Evolutionary conservation across 2,888 invertebrate species (phyloP), one percentile per base, ranked within the genome.

Genomic region (Serrognathus titanus): DNA sequence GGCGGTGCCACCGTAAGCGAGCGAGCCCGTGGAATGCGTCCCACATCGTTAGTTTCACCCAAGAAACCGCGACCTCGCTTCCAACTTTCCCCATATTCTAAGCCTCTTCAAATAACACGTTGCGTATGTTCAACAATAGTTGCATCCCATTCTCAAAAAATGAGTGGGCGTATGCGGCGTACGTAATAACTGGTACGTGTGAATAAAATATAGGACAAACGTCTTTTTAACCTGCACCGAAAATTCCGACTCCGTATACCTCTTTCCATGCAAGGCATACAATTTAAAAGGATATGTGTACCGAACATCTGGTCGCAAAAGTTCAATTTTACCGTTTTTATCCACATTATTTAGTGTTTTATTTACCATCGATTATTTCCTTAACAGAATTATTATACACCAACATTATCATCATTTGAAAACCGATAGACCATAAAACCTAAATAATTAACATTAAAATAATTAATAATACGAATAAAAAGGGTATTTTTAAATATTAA

Each of bases 41-140:
- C 43, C 43, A 43, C 43, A 43, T 43, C 43, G 43, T 20, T 43
- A 43, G 43, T 43, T 43, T 43, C 43, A 43, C 43, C 43, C 43
- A 43, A 43, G 43, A 43, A 43, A 43, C 43, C 43, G 57, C 55
- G 62, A 60, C 63, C 62, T 61, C 63, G 62, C 60, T 59, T 57
- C 55, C 58, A 64, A 64, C 66, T 66, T 66, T 65, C 65, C 61
- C 65, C 60, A 55, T 59, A 58, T 55, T 57, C 55, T 63, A 57
- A 56, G 57, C 58, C 60, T 60, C 60, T 61, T 63, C 64, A 63
- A 64, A 64, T 64, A 63, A 64, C 59, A 64, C 56, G 58, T 61
- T 61, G 61, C 58, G 60, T 63, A 56, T 51, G 55, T 54, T 61
- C 39, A 64, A 64, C 63, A 63, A 63, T 63, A 51, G 59, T 50